Evolutionary conservation across 2,113 vertebrate species (phyloP).

Genomic region (Garra rufa): DNA sequence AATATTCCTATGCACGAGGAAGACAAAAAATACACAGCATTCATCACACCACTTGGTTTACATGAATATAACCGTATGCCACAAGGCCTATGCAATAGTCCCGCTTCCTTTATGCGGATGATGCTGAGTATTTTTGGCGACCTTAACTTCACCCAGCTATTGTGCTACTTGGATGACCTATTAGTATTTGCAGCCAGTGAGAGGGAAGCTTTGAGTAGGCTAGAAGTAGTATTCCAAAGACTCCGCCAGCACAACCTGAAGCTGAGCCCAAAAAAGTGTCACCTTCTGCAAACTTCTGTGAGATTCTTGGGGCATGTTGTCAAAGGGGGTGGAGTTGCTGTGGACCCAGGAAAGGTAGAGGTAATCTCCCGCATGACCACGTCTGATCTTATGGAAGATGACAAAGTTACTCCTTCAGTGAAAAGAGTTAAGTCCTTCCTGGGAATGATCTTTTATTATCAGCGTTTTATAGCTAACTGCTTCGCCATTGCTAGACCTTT

Average conservation of each 20-base stretch:
- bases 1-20: conserved; percentile 10
- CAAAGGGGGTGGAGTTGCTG: neutral
- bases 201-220: neutral
- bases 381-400: neutral
- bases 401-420: neutral
- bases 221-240: neutral
- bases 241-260: conserved; percentile 28
- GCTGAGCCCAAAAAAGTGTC: conserved; percentile 31
- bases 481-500: neutral
- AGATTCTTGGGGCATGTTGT: conserved; percentile 21
- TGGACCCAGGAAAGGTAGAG: neutral
- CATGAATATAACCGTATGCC: conserved; percentile 23
- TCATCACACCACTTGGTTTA: neutral
- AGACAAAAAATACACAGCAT: conserved; percentile 23
- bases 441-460: conserved; percentile 15
- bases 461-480: neutral
- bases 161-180: neutral
- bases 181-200: neutral
- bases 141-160: neutral
- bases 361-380: neutral
- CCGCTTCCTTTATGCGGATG: neutral
- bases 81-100: neutral
- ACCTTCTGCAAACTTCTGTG: conserved; percentile 9
- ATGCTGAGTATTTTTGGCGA: neutral
- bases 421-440: conserved; percentile 5